Conservation (phyloP, 2,797 vertebrate genomes). For the Protonibea diacanthus region DNA sequence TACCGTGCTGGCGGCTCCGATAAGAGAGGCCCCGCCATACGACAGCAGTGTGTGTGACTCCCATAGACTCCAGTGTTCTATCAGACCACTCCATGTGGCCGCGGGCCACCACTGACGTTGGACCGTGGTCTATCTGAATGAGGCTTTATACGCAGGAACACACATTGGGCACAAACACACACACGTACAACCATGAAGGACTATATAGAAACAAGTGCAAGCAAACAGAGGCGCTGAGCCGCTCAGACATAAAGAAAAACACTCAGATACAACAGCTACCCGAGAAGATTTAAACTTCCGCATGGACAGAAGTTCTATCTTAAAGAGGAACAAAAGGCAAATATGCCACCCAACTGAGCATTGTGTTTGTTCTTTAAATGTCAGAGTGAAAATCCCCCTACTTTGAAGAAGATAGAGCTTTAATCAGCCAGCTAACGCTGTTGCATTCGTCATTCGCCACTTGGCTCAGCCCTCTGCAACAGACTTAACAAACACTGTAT, state of each 20-base stretch:
- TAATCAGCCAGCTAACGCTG: constrained; percentile 76
- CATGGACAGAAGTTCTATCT: constrained; percentile 85
- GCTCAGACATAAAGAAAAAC: constrained; percentile 56
- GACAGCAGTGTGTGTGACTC: constrained; percentile 77
- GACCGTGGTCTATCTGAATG: constrained; percentile 74
- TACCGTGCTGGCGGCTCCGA: constrained; percentile 85
- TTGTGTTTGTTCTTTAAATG: constrained; percentile 88
- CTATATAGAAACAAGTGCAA: constrained; percentile 51
- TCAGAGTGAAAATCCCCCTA: constrained; percentile 85
- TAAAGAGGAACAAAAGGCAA: constrained; percentile 81
- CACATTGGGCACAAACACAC: constrained; percentile 60
- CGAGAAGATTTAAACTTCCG: constrained; percentile 81
- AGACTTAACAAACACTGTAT: constrained; percentile 76
- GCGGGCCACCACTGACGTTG: constrained; percentile 81
- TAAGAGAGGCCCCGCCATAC: constrained; percentile 82
- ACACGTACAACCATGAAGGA: constrained; percentile 23
- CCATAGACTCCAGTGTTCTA: constrained; percentile 78
- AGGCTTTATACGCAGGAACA: constrained; percentile 73
- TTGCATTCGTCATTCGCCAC: constrained; percentile 60
- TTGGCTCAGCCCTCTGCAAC: constrained; percentile 66
- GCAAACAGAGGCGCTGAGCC: constrained; percentile 50
- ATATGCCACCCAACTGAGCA: constrained; percentile 85
- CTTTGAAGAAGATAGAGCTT: constrained; percentile 80
- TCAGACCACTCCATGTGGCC: constrained; percentile 83
- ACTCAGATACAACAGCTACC: constrained; percentile 65